Base-by-base conservation (phyloP, 2,797 vertebrate genomes). In the Sandelia bainsii region DNA sequence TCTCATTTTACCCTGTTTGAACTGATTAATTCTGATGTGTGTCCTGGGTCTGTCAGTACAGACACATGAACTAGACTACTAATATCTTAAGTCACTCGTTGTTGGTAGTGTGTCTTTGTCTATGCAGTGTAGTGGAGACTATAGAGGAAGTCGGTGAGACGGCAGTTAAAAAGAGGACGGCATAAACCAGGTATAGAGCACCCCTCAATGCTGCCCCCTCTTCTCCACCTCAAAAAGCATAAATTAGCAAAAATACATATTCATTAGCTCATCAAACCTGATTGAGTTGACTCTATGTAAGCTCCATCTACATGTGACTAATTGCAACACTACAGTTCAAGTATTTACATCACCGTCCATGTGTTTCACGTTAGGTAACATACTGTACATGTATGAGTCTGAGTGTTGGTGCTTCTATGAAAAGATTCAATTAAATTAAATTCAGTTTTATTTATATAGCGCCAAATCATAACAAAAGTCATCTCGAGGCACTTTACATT, bases 61-160 rank as follows among this genome's bases (percentile, higher is more conserved):
- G 20, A 12, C 13, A 61, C 63, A 40, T 75, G 49, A 46, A 59
- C n/a, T 22, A 19, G 49, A 53, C 34, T 65, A 23, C 80, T 46
- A 46, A 58, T 68, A 63, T 81, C 60, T 62, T 51, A 23, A 44
- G 51, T 51, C 37, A 22, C 46, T 49, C 64, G 58, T 58, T 51
- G 57, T 29, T 51, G 0, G 12, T 23, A 22, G 25, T 45, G 37
- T 70, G 51, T 62, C 54, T 78, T 20, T 61, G 23, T 63, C 9
- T 46, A 3, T 69, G 71, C 54, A 39, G 40, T 52, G 45, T 40
- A 46, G 42, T 25, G 46, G 52, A 50, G 56, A 32, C 65, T 69
- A 50, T 69, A 85, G 75, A 91, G 89, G 91, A 94, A 94, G 87
- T 89, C 73, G 70, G 75, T 88, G 87, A 93, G 91, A 92, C 91